Conservation (phyloP, 2,888 invertebrate species). For the Agrenia bidenticulata region DNA sequence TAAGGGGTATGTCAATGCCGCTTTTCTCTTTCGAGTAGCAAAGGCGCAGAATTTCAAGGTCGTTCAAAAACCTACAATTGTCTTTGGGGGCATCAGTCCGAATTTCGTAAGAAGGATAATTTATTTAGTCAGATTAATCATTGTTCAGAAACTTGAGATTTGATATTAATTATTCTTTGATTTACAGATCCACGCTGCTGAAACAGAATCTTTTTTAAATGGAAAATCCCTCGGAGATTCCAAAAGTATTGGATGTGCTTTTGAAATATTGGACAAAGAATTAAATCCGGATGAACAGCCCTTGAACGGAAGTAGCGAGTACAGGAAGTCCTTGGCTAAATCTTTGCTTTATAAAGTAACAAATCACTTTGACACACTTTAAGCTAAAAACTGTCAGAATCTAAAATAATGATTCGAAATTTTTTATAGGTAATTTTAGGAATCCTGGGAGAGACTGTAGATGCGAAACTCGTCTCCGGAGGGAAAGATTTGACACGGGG, state of each 20-base stretch:
- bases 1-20: conserved; percentile 50
- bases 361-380: too few relatives aligned
- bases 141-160: too few relatives aligned
- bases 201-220: conserved; percentile 61
- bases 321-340: conserved; percentile 69
- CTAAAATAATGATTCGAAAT: background rate
- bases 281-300: conserved; percentile 65
- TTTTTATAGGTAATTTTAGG: background rate
- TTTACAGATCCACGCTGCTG: conserved; percentile 61
- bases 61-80: conserved; percentile 12
- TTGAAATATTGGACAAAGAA: conserved; percentile 63
- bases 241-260: conserved; percentile 59
- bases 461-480: conserved; percentile 63
- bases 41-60: conserved; percentile 17
- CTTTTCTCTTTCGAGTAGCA: conserved; percentile 41
- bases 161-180: background rate
- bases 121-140: too few relatives aligned
- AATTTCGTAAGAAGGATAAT: conserved; percentile 37
- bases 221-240: conserved; percentile 60
- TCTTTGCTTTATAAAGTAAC: conserved; percentile 76
- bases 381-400: background rate
- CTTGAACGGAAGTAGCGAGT: conserved; percentile 69
- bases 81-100: conserved; percentile 40
- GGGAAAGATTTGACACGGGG: conserved; percentile 64
- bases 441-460: background rate